phyloP scores from a whole-genome alignment of 2,888 invertebrate genomes.

The Philaethria dido region DNA sequence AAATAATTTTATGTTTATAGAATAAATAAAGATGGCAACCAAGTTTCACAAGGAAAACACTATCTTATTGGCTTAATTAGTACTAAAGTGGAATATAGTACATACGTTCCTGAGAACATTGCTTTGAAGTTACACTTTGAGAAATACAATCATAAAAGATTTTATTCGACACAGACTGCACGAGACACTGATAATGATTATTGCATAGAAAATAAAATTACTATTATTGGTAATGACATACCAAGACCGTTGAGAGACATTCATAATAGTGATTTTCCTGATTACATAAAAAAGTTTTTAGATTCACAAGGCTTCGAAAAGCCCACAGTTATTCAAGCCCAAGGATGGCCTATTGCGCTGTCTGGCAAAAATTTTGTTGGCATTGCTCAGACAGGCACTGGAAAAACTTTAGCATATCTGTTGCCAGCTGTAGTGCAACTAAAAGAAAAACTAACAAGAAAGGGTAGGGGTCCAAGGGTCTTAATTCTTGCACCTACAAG shows the following conservation, averaged over 20 bases:
- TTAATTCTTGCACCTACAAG: slow-evolving; percentile 91
- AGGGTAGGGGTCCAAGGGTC: slow-evolving; percentile 91
- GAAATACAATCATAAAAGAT: slow-evolving; percentile 49
- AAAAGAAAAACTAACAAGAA: slow-evolving; percentile 87
- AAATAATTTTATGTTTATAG: slow-evolving; percentile 51
- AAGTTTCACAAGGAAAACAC: slow-evolving; percentile 44
- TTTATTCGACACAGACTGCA: slow-evolving; percentile 62
- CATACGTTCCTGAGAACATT: slow-evolving; percentile 16
- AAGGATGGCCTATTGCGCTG: slow-evolving; percentile 93
- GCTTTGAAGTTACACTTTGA: slow-evolving; percentile 8
- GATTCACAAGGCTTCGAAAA: slow-evolving; percentile 85
- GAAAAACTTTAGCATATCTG: slow-evolving; percentile 90
- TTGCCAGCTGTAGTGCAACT: slow-evolving; percentile 93
- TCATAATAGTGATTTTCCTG: slow-evolving; percentile 89
- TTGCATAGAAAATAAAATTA: slow-evolving; percentile 87
- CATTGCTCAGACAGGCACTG: slow-evolving; percentile 92
- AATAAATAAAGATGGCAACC: slow-evolving; percentile 53
- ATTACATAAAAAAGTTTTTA: slow-evolving; percentile 86
- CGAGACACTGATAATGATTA: slow-evolving; percentile 85
- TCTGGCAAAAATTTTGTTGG: slow-evolving; percentile 92
- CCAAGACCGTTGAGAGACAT: slow-evolving; percentile 91
- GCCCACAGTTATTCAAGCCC: slow-evolving; percentile 93
- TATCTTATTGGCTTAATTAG: slow-evolving; percentile 33
- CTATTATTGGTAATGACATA: slow-evolving; percentile 87
- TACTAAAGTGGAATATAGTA: slow-evolving; percentile 24